Percentiles rank a stretch among this genome's conserved stretches.
phyloP scores from a whole-genome alignment of 2,113 vertebrate genomes.

The Myotis brandtii region DNA sequence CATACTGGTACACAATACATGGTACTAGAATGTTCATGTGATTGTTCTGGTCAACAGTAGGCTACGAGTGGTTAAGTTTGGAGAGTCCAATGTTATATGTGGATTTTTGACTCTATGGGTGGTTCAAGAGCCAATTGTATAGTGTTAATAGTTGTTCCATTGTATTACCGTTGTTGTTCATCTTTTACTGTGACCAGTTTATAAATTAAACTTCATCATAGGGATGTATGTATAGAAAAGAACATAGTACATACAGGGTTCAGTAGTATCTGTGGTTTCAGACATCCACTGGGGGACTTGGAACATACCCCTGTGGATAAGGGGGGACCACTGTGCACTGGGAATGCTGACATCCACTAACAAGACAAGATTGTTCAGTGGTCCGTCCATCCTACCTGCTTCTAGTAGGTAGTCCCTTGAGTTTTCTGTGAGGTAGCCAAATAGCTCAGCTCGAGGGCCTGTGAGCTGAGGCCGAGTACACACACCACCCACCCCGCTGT shows the following conservation, averaged over 20 bases:
- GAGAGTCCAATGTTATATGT: neutral
- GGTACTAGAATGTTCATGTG: neutral
- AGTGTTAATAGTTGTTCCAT: neutral
- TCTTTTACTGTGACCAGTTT: neutral
- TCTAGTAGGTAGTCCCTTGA: neutral
- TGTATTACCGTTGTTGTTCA: neutral
- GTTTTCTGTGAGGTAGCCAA: slow-evolving; percentile 32
- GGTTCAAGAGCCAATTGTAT: neutral
- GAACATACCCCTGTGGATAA: neutral
- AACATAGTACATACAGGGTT: too few species aligned
- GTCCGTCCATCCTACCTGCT: neutral
- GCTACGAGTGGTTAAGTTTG: neutral
- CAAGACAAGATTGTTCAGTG: neutral
- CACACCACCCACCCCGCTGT: neutral
- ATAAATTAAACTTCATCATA: neutral
- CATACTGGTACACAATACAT: neutral
- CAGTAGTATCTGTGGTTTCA: neutral
- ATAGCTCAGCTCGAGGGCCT: neutral
- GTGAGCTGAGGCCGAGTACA: neutral
- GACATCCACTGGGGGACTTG: neutral
- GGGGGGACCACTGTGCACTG: neutral
- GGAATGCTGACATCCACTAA: neutral
- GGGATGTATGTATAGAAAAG: neutral
- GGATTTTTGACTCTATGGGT: neutral
- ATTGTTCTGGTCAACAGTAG: neutral